phyloP scores from a whole-genome alignment of 2,888 invertebrate genomes.

The Nezara viridula region DNA sequence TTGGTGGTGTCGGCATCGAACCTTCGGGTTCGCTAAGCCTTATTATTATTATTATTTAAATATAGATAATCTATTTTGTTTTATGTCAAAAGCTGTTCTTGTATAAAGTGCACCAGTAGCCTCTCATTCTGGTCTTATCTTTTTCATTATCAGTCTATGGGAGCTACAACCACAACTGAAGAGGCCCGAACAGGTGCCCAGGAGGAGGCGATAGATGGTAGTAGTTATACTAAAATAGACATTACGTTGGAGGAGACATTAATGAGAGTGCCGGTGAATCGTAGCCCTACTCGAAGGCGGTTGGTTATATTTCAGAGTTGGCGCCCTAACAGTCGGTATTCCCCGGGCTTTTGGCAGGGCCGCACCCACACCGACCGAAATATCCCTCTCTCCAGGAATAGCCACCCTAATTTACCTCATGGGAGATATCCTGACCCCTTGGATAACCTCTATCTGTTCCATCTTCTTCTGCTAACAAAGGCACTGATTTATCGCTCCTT shows the following conservation, averaged over 20 bases:
- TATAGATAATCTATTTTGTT: neutral
- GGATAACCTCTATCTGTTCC: slow-evolving; percentile 9
- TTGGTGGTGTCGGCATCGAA: too few relatives aligned
- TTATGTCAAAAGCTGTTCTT: neutral
- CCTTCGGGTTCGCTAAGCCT: too few relatives aligned
- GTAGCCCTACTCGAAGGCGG: neutral
- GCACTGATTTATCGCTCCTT: neutral
- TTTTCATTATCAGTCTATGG: neutral
- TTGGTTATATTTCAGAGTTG: slow-evolving; percentile 38
- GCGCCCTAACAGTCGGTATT: slow-evolving; percentile 34
- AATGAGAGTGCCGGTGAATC: slow-evolving; percentile 34
- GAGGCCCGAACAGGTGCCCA: neutral
- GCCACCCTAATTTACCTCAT: neutral
- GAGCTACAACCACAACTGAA: neutral
- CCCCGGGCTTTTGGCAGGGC: slow-evolving; percentile 33
- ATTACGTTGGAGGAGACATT: slow-evolving; percentile 37
- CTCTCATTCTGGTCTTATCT: neutral
- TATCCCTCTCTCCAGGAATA: neutral
- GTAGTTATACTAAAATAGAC: slow-evolving; percentile 9
- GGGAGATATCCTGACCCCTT: slow-evolving; percentile 24
- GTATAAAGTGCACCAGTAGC: neutral
- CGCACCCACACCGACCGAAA: slow-evolving; percentile 43
- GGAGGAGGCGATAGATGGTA: neutral
- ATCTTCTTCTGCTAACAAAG: neutral
- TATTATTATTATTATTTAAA: too few relatives aligned